phyloP scores from a whole-genome alignment of 2,797 vertebrate species.

The Myripristis murdjan region DNA sequence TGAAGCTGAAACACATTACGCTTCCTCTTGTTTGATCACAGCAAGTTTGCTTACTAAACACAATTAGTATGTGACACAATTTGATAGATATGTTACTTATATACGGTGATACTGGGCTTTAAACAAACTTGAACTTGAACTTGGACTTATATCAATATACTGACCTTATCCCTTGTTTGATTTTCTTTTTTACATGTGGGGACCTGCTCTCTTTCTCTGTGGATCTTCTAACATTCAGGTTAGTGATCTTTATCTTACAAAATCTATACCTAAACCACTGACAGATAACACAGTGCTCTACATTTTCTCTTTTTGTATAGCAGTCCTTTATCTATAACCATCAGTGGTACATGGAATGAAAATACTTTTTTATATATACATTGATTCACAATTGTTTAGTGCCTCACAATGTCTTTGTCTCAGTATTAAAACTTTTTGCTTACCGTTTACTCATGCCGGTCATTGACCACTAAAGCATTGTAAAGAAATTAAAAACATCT shows the following conservation, averaged over 20 bases:
- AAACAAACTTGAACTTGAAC: too few species aligned
- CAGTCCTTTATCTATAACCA: background rate
- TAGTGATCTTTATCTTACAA: slow-evolving; percentile 60
- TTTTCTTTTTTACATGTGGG: slow-evolving; percentile 66
- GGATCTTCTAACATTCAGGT: slow-evolving; percentile 74
- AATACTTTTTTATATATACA: background rate
- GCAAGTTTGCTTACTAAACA: slow-evolving; percentile 15
- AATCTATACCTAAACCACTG: background rate
- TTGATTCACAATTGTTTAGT: too few species aligned
- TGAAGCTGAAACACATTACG: slow-evolving; percentile 64
- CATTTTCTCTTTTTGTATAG: background rate
- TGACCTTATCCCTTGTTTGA: slow-evolving; percentile 51
- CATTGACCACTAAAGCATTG: background rate
- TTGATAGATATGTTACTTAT: background rate
- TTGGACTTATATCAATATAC: slow-evolving; percentile 47
- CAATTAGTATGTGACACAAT: slow-evolving; percentile 25
- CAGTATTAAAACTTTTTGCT: too few species aligned
- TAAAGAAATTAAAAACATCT: background rate
- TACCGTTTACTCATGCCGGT: too few species aligned
- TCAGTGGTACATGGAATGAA: background rate
- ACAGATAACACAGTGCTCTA: background rate
- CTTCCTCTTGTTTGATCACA: slow-evolving; percentile 34
- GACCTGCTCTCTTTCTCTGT: slow-evolving; percentile 40
- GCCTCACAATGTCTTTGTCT: background rate
- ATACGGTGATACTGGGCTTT: too few species aligned